phyloP scores from a whole-genome alignment of 23 tunicate species.

The Trididemnum nubilum region DNA sequence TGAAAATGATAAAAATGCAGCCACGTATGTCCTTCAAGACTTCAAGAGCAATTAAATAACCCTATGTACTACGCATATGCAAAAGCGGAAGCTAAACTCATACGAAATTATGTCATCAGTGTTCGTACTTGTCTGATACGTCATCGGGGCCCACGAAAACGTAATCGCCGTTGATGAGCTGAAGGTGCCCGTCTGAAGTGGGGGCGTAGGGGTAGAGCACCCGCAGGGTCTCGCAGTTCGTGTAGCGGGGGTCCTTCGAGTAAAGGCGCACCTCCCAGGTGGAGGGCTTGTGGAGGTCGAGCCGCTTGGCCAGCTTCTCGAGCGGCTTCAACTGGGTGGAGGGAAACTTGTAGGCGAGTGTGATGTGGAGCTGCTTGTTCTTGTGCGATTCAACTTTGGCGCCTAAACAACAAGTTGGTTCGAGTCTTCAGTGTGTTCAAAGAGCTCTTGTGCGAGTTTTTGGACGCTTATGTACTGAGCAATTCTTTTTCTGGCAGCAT shows the following conservation, averaged over 20 bases:
- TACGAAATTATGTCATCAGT: no score
- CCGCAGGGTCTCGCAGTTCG: constrained; percentile 83
- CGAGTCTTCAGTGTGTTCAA: no score
- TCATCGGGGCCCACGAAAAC: constrained; percentile 70
- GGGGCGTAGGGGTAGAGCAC: constrained; percentile 81
- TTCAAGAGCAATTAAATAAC: no score
- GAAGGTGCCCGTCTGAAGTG: constrained; percentile 64
- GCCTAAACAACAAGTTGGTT: constrained; percentile 38
- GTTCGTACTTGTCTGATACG: constrained; percentile 32
- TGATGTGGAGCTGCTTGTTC: constrained; percentile 88
- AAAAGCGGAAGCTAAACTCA: no score
- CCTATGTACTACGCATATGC: no score
- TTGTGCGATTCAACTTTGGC: constrained; percentile 77
- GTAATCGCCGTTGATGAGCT: constrained; percentile 91
- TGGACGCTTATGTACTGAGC: no score
- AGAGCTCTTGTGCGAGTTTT: no score
- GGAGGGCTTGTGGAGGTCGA: constrained; percentile 65
- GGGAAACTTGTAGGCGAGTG: constrained; percentile 85
- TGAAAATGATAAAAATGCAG: not conserved
- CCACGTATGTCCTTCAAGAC: no score
- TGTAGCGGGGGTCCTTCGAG: constrained; percentile 68
- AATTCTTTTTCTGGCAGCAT: no score
- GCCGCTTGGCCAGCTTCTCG: constrained; percentile 68
- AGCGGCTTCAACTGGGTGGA: constrained; percentile 65
- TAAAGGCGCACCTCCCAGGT: constrained; percentile 86